Evolutionary conservation across 2,888 invertebrate species (phyloP).

Genomic region (Agrotis ipsilon): DNA sequence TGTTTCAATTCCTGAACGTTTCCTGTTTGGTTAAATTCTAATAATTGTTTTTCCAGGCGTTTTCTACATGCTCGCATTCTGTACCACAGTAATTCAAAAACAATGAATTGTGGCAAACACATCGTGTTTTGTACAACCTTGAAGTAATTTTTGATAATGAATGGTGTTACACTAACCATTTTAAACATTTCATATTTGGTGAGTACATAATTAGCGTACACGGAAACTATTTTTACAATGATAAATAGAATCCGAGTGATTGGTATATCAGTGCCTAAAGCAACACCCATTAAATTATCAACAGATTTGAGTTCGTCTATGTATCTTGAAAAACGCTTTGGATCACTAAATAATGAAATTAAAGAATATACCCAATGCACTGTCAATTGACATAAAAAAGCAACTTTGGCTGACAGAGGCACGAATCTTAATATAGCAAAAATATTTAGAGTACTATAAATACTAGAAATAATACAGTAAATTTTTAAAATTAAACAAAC

Average conservation of each 20-base stretch:
- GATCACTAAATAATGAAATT: neutral
- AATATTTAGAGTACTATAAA: neutral
- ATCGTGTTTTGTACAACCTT: neutral
- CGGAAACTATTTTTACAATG: neutral
- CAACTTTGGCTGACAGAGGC: neutral
- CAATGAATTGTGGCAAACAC: neutral
- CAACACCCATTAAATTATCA: neutral
- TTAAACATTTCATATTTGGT: neutral
- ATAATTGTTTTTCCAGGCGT: neutral
- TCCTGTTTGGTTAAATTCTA: neutral
- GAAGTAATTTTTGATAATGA: neutral
- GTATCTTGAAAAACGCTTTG: neutral
- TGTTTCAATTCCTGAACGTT: slow-evolving; percentile 1
- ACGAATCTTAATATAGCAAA: neutral
- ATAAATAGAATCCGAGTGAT: neutral
- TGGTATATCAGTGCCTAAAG: neutral
- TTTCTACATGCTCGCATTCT: neutral
- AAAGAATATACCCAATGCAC: neutral
- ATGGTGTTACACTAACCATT: neutral
- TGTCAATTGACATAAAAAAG: neutral
- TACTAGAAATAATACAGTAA: neutral
- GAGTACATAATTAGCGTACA: neutral
- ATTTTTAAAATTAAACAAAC: neutral
- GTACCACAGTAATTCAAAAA: neutral
- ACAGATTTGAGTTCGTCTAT: slow-evolving; percentile 9